Evolutionary conservation across 2,797 vertebrate species (phyloP), one percentile per base, ranked within the genome.

Genomic region (Semotilus atromaculatus): DNA sequence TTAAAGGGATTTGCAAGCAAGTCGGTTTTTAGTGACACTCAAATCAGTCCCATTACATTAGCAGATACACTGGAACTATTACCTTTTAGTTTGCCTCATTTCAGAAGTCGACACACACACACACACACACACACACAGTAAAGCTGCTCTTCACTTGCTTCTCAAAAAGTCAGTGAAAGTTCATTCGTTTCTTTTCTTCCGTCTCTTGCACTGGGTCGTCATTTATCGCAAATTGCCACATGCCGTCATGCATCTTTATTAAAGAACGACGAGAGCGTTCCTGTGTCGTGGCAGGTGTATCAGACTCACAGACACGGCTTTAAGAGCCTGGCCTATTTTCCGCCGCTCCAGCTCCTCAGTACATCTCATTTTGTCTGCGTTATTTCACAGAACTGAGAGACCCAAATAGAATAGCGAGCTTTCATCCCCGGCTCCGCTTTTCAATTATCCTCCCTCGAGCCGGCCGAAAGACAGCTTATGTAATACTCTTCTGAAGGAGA

Each of bases 381-480:
- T 87, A 88, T 91, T 93, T 92, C 89, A 92, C 88, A 91, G 88
- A 92, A 92, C 84, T 86, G 88, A 91, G 89, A 90, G 76, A 86
- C 86, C 89, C 91, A 91, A 90, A 94, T 91, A 89, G 90, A 88
- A 92, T 90, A 85, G 86, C 88, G 92, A 92, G 90, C 91, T 94
- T 93, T 94, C 90, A 92, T 91, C 92, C 91, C 83, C 86, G 83
- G 91, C 92, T 93, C 92, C 92, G 88, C 90, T 93, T 94, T 94
- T 94, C 93, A 94, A 94, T 95, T 94, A 95, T 93, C 92, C 90
- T 89, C 89, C 85, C 84, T 66, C 88, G 88, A 90, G 91, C 91
- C 91, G 87, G 86, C 85, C 91, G 91, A 89, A 90, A 88, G 90
- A 79, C 86, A 75, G 88, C 90, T 95, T 94, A 93, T 90, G 93